phyloP scores from a whole-genome alignment of 2,797 vertebrate genomes.

The Ataeniobius toweri region DNA sequence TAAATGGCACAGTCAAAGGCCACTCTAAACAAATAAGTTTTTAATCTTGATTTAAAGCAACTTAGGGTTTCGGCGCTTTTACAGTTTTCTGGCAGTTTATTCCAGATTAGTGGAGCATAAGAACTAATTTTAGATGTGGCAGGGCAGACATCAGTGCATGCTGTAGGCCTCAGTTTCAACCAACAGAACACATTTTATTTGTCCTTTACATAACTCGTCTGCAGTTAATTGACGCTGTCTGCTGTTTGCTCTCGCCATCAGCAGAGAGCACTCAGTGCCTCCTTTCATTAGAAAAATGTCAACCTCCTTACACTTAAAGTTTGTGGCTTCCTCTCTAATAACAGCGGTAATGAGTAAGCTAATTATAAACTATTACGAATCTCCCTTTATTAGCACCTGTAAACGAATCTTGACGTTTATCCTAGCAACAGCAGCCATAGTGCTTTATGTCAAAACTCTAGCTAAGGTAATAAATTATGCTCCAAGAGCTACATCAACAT shows the following conservation, averaged over 20 bases:
- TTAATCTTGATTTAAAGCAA: no score
- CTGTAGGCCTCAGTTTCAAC: constrained; percentile 25
- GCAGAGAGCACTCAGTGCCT: constrained; percentile 68
- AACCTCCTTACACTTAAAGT: constrained; percentile 62
- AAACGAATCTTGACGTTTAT: constrained; percentile 75
- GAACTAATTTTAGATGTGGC: constrained; percentile 33
- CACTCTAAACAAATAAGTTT: no score
- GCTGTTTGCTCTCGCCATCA: constrained; percentile 69
- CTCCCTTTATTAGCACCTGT: constrained; percentile 66
- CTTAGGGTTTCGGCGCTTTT: no score
- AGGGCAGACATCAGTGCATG: constrained; percentile 21
- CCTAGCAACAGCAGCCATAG: constrained; percentile 41
- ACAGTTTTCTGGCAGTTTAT: no score
- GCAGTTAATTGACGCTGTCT: constrained; percentile 67
- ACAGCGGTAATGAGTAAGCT: constrained; percentile 67
- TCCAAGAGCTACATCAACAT: constrained; percentile 28
- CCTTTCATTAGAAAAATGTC: constrained; percentile 72
- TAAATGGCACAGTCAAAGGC: no score
- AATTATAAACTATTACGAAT: constrained; percentile 74
- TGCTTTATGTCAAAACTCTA: constrained; percentile 38
- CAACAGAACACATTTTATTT: constrained; percentile 28
- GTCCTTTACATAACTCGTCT: constrained; percentile 36
- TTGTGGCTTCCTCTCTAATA: constrained; percentile 61
- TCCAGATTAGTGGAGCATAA: no score
- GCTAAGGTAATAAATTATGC: constrained; percentile 57